Evolutionary conservation across 2,113 vertebrate genomes (phyloP).

Genomic region (Opisthocomus hoazin): DNA sequence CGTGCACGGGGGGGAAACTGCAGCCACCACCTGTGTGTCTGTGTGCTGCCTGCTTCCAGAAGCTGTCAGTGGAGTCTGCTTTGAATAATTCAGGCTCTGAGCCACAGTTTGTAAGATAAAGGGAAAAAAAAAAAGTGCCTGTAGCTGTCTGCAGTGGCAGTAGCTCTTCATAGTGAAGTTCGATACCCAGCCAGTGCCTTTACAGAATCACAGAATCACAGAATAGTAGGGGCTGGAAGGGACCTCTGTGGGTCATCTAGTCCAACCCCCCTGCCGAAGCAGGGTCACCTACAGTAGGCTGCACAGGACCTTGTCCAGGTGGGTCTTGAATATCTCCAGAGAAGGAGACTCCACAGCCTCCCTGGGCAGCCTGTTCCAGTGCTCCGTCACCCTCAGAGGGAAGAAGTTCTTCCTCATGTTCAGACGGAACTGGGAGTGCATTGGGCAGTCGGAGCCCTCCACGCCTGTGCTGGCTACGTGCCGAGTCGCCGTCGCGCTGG

Average conservation of each 20-base stretch:
- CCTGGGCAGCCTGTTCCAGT: too few species aligned
- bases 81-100: slow-evolving; percentile 34
- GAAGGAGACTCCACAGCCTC: too few species aligned
- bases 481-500: accelerated
- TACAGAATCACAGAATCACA: too few species aligned
- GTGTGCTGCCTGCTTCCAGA: neutral
- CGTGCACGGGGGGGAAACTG: neutral
- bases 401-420: too few species aligned
- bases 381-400: too few species aligned
- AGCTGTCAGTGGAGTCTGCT: neutral
- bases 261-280: too few species aligned
- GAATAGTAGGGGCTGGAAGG: too few species aligned
- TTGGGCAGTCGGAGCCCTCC: neutral
- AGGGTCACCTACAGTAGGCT: too few species aligned
- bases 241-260: too few species aligned
- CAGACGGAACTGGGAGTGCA: too few species aligned
- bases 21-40: neutral
- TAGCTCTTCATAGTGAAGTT: neutral
- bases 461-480: accelerated
- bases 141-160: neutral
- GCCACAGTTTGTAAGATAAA: neutral
- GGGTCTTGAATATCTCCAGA: too few species aligned
- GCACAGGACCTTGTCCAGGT: too few species aligned
- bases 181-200: neutral
- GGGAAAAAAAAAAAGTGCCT: neutral